Evolutionary conservation across 2,888 invertebrate genomes (phyloP).

Genomic region (Oeneis ivallda): DNA sequence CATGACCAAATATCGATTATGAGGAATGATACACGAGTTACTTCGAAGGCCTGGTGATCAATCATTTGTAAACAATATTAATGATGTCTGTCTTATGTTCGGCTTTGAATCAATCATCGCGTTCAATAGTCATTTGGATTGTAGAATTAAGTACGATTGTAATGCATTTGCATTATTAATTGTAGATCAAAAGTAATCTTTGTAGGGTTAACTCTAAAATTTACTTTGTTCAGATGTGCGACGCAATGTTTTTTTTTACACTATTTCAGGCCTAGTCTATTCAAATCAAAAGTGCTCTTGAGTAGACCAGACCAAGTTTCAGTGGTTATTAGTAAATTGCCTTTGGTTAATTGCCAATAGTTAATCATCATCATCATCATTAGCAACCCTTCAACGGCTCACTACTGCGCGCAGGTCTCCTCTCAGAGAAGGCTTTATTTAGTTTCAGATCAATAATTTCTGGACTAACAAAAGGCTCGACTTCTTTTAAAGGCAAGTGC

Average conservation of each 20-base stretch:
- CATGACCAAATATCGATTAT: conserved; percentile 52
- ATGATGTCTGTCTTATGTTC: conserved; percentile 63
- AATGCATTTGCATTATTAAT: conserved; percentile 44
- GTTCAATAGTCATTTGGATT: conserved; percentile 46
- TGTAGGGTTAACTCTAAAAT: background rate
- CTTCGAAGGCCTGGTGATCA: conserved; percentile 57
- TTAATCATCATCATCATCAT: too few relatives aligned
- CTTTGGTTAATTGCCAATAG: too few relatives aligned
- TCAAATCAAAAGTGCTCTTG: too few relatives aligned
- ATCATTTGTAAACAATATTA: conserved; percentile 70
- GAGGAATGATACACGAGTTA: conserved; percentile 53
- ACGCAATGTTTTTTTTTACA: too few relatives aligned
- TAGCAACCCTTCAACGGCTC: too few relatives aligned
- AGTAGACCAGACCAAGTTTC: too few relatives aligned
- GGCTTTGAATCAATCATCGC: conserved; percentile 65
- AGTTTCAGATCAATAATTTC: background rate
- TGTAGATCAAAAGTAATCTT: conserved; percentile 2
- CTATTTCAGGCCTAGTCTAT: too few relatives aligned
- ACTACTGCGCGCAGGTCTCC: too few relatives aligned
- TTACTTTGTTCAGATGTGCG: background rate
- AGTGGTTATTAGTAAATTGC: too few relatives aligned
- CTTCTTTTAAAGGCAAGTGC: conserved; percentile 10
- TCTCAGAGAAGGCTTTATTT: too few relatives aligned
- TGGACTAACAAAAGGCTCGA: background rate
- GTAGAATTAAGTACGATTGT: conserved; percentile 41